Base-by-base conservation (phyloP, 1,140 invertebrate genomes). In the Brachionus rubens region DNA sequence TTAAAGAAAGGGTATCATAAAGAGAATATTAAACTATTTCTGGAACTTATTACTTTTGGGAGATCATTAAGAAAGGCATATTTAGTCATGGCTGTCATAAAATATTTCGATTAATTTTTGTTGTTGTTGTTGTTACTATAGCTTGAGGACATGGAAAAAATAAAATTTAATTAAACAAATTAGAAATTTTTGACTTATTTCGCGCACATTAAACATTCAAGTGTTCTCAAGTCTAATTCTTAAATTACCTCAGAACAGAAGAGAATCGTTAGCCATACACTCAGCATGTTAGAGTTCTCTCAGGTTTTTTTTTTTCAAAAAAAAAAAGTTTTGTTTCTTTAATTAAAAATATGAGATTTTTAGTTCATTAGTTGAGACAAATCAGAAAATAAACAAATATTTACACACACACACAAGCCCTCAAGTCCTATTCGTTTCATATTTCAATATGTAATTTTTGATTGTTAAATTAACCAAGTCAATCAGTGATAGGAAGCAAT, bases 191-290 rank as follows among this genome's bases (percentile, higher is more conserved):
- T 59, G 30, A 36, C 30, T 59, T 59, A n/a, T 59, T 59, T 59
- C 54, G 54, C 54, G 54, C 54, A 59, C 54, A 59, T 59, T 59
- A 59, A 59, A 59, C 54, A 59, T 36, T 59, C 36, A 33, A 59
- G 54, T 36, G 30, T 36, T 36, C 54, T 59, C 54, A 28, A 36
- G 9, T 36, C 3, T 36, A 36, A 5, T 36, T 36, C 9, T 36
- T 28, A 59, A 33, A 59, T 59, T 59, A 59, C 54, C 54, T 59
- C 54, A 33, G 36, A 28, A 33, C 36, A 59, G n/a, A n/a, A n/a
- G n/a, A n/a, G n/a, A n/a, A n/a, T n/a, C n/a, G n/a, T n/a, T n/a
- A 36, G 9, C 33, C 33, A 36, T 36, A 16, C n/a, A n/a, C 54
- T n/a, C 54, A 59, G 54, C 54, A 59, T 59, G 54, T 33, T 36